These are phyloP conservation scores for Gerosis bhagava DNA, from an alignment of 2,888 invertebrate genomes.

Conservation along the genomic window DNA sequence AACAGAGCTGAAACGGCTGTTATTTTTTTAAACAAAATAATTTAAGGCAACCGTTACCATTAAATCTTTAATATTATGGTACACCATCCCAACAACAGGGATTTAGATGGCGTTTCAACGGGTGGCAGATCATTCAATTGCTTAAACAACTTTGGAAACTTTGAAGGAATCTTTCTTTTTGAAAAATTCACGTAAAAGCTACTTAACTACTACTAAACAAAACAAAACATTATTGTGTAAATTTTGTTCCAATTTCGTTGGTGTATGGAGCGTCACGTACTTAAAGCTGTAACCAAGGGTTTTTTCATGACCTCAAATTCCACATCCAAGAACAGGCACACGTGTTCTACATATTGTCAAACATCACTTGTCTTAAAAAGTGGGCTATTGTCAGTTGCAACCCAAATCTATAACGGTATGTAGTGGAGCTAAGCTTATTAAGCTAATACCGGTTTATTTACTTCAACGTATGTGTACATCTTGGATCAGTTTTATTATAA, in stretches of 20 bases:
- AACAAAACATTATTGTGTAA: neutral
- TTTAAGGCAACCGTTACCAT: too few relatives aligned
- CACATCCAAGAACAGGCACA: constrained; percentile 1
- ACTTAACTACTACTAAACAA: neutral
- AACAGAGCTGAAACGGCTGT: too few relatives aligned
- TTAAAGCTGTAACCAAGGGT: constrained; percentile 65
- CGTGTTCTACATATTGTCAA: neutral
- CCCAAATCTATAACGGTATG: constrained; percentile 1
- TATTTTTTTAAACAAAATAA: too few relatives aligned
- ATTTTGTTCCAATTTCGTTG: constrained; percentile 58
- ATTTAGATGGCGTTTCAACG: too few relatives aligned
- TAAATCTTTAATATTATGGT: too few relatives aligned
- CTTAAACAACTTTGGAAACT: too few relatives aligned
- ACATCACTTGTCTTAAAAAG: neutral
- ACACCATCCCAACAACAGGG: too few relatives aligned
- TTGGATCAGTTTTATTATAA: too few relatives aligned
- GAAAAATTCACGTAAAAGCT: too few relatives aligned
- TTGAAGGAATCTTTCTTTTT: too few relatives aligned
- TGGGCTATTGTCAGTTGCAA: neutral
- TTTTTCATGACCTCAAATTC: constrained; percentile 66
- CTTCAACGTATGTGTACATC: neutral
- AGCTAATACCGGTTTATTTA: constrained; percentile 8
- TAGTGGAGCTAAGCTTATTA: constrained; percentile 11
- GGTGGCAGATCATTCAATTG: too few relatives aligned
- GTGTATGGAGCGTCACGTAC: constrained; percentile 43